phyloP scores from a whole-genome alignment of 2,888 invertebrate species.

The Euclidia mi region DNA sequence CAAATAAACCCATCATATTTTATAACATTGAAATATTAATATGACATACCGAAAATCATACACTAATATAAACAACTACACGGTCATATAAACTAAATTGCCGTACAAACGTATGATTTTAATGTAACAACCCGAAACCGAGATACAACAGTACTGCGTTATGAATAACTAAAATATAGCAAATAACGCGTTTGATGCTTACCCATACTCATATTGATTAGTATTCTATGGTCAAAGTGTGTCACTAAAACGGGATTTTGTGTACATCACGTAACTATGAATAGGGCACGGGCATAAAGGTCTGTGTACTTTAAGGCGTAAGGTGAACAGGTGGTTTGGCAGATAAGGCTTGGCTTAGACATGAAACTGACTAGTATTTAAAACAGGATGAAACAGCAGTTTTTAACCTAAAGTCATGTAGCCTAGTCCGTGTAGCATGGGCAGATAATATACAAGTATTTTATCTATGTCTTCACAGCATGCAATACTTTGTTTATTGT shows the following conservation, averaged over 20 bases:
- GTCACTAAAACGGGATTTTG: constrained; percentile 27
- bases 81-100: constrained; percentile 11
- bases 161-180: constrained; percentile 34
- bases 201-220: constrained; percentile 37
- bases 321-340: no score
- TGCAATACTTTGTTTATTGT: no score
- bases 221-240: constrained; percentile 29
- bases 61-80: constrained; percentile 10
- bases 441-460: no score
- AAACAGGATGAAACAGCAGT: no score
- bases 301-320: not conserved
- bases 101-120: constrained; percentile 22
- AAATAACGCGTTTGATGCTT: constrained; percentile 16
- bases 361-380: no score
- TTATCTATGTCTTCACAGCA: no score
- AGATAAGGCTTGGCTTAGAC: no score
- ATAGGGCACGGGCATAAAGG: constrained; percentile 8
- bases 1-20: not conserved
- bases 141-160: constrained; percentile 14
- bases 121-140: constrained; percentile 20
- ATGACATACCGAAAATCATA: not conserved
- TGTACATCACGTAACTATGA: constrained; percentile 23
- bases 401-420: no score
- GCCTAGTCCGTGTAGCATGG: no score
- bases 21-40: not conserved